Evolutionary conservation across 2,113 vertebrate species (phyloP).

Genomic region (Blennius ocellaris): DNA sequence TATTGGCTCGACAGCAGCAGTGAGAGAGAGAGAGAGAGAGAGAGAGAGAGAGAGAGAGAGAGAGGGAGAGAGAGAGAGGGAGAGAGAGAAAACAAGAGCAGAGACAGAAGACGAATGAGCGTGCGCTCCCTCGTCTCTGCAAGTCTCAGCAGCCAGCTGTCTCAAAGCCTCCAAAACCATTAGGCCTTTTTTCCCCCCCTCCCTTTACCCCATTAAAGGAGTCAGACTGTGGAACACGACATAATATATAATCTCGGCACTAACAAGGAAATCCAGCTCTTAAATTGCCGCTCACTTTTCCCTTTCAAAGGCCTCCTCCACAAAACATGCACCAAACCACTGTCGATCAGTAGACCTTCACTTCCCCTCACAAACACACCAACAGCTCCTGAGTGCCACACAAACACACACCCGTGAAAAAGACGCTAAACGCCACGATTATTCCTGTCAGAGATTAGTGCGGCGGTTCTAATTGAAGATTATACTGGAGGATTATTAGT

Average conservation of each 20-base stretch:
- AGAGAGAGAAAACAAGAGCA: not conserved
- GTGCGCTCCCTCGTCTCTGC: slow-evolving; percentile 13
- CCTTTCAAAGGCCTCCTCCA: slow-evolving; percentile 35
- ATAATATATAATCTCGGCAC: slow-evolving; percentile 70
- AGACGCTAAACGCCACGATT: slow-evolving; percentile 68
- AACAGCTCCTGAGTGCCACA: slow-evolving; percentile 50
- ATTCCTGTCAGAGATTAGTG: slow-evolving; percentile 80
- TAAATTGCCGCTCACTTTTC: slow-evolving; percentile 59
- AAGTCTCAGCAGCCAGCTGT: slow-evolving; percentile 66
- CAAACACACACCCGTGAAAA: slow-evolving; percentile 43
- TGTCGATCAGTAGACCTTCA: slow-evolving; percentile 67
- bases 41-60: not conserved
- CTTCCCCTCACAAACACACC: slow-evolving; percentile 62
- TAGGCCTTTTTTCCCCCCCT: slow-evolving; percentile 36
- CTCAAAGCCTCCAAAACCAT: slow-evolving; percentile 64
- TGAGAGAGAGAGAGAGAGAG: slow-evolving; percentile 9
- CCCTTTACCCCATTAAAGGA: slow-evolving; percentile 71
- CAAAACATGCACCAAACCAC: slow-evolving; percentile 25
- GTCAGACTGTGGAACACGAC: slow-evolving; percentile 69
- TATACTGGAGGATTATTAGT: slow-evolving; percentile 85
- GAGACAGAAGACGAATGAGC: slow-evolving; percentile 32
- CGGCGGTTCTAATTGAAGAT: slow-evolving; percentile 84
- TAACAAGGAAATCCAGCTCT: slow-evolving; percentile 71
- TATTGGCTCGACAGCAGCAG: slow-evolving; percentile 57
- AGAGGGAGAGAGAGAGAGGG: slow-evolving; percentile 1